phyloP scores from a whole-genome alignment of 2,888 invertebrate genomes.

The Plagiodera versicolora region DNA sequence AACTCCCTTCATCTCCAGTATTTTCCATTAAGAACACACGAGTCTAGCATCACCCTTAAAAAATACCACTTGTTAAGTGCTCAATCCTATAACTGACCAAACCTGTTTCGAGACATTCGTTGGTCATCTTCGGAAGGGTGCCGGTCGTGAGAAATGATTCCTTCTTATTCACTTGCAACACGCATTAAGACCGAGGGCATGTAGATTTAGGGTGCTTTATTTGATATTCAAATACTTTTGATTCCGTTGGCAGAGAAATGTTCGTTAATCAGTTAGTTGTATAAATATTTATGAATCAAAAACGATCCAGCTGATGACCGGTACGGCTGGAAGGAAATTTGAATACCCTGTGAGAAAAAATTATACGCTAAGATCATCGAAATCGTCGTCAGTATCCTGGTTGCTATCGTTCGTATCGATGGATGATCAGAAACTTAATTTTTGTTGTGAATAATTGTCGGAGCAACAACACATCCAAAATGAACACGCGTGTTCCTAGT shows the following conservation, averaged over 20 bases:
- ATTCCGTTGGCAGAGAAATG: slow-evolving; percentile 21
- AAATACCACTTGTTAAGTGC: background rate
- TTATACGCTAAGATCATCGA: no score
- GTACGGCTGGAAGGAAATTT: background rate
- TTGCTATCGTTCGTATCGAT: background rate
- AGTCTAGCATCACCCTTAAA: background rate
- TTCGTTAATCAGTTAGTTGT: slow-evolving; percentile 13
- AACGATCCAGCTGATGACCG: slow-evolving; percentile 1
- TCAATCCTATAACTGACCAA: slow-evolving; percentile 39
- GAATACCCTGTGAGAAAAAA: background rate
- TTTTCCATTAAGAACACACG: background rate
- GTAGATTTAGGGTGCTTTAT: slow-evolving; percentile 39
- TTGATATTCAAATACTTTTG: slow-evolving; percentile 43
- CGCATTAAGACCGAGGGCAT: slow-evolving; percentile 27
- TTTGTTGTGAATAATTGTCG: no score
- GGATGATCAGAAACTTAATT: no score
- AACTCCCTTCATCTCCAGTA: no score
- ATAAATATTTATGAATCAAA: slow-evolving; percentile 19
- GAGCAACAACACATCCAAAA: background rate
- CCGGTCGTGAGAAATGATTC: slow-evolving; percentile 32
- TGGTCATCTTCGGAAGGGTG: slow-evolving; percentile 32
- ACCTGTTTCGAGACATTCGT: slow-evolving; percentile 46
- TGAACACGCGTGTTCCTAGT: slow-evolving; percentile 3
- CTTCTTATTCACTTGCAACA: slow-evolving; percentile 24
- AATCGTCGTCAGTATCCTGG: no score